Base-by-base conservation (phyloP, 2,113 vertebrate species). In the Ginglymostoma cirratum region DNA sequence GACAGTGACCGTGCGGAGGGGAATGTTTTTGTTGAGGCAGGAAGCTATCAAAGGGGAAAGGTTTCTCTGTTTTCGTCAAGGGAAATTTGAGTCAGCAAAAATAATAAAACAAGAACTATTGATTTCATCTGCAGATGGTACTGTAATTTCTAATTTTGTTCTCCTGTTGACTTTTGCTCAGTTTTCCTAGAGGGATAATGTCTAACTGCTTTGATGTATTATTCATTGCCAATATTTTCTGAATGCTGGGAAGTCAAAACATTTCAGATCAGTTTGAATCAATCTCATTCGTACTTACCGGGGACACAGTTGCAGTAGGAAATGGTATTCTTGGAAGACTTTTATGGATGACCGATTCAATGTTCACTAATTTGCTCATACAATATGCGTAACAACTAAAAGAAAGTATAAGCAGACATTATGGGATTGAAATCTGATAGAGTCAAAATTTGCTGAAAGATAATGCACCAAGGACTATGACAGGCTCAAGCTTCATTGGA, bases 61-160 rank as follows among this genome's bases (percentile, higher is more conserved):
- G 30, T 45, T 69, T 94, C 67, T 70, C 42, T 69, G 21, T 69
- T 94, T 94, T 94, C 27, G 67, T 72, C 42, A 95, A 48, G 45
- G 24, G 69, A 72, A 45, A 95, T 70, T 61, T 95, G 94, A 76
- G 67, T 34, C 67, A 95, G 94, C 66, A 48, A 27, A 95, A 72
- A 95, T 48, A 95, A 95, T 76, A 95, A 66, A 72, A 52, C 45
- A 72, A 30, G 69, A 72, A 72, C 69, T 52, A 72, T 95, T 72
- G 94, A 72, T 95, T 70, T 72, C 42, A 27, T 48, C 45, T 19
- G 67, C 69, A 95, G 67, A 30, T 70, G 66, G 38, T 72, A 52
- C 69, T 19, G 67, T 70, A 72, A 76, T 95, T 72, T 45, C 94
- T 76, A 95, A 95, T 95, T 52, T 95, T 34, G 42, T 30, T 95